phyloP scores from a whole-genome alignment of 2,113 vertebrate species.

The Solea senegalensis region DNA sequence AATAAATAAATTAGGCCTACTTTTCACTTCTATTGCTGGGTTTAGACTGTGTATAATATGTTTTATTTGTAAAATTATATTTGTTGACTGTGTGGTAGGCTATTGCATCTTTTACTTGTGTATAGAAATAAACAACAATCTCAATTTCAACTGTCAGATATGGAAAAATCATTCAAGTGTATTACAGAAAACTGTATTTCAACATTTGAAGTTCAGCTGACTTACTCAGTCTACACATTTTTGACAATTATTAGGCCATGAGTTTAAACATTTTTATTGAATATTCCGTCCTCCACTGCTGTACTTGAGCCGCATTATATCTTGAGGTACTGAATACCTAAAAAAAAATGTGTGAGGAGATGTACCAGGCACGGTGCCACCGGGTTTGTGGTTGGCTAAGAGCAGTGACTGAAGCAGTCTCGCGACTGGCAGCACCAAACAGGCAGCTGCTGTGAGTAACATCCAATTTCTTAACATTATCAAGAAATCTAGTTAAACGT shows the following conservation, averaged over 20 bases:
- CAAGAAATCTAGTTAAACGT: conserved; percentile 4
- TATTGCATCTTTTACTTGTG: background rate
- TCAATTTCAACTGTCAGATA: background rate
- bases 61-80: background rate
- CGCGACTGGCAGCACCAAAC: conserved; percentile 20
- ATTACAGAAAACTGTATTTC: no score
- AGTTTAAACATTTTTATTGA: background rate
- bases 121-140: background rate
- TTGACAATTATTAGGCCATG: background rate
- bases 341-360: conserved; percentile 41
- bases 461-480: conserved; percentile 37
- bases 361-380: conserved; percentile 49
- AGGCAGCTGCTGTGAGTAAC: conserved; percentile 42
- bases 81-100: background rate
- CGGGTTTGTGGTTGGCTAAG: conserved; percentile 24
- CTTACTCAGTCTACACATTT: no score
- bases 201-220: no score
- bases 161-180: no score
- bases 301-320: background rate
- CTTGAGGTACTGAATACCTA: conserved; percentile 14
- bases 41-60: background rate
- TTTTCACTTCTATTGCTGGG: no score
- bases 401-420: background rate
- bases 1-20: no score
- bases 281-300: background rate